Evolutionary conservation across 2,113 vertebrate genomes (phyloP), one percentile per base, ranked within the genome.

Genomic region (Heterochromis multidens): DNA sequence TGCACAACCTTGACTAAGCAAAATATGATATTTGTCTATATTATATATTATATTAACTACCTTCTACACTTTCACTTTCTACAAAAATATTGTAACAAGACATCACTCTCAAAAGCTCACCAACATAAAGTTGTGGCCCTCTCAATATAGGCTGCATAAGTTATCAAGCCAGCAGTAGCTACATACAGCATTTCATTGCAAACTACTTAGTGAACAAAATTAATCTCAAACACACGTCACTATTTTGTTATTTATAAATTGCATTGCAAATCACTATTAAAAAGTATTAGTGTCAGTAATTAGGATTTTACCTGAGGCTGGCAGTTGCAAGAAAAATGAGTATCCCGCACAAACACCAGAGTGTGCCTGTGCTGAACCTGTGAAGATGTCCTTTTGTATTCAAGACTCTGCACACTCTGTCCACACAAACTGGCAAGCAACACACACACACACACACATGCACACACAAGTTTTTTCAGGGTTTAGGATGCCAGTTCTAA

Each of bases 241-340:
- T 16, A 3, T 37, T 72, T 17, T 5, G 14, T 56, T n/a, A 87
- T 43, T 13, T 40, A 82, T 23, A 43, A 70, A 52, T 37, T 33
- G 70, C 3, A 49, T 3, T 46, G 27, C 5, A 77, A 83, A 91
- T 43, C 8, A 49, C 3, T 76, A 9, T 12, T 61, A 67, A 83
- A 19, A 16, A 52, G 5, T 52, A 17, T 19, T 52, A 52, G 19
- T 54, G 3, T 77, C 7, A 33, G 3, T 58, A 56, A 80, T 78
- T 6, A 19, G 8, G 4, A 49, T 46, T 63, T 93, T 94, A 95
- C 94, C 94, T 95, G 92, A 87, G 79, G 88, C 80, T 82, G 82
- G 74, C 31, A 40, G 84, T 59, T 40, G 31, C 54, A 86, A 84
- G n/a, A 85, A 40, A 89, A 88, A 81, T 23, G 49, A 74, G 72